phyloP scores from a whole-genome alignment of 2,113 vertebrate genomes.

The Psilopogon haemacephalus region DNA sequence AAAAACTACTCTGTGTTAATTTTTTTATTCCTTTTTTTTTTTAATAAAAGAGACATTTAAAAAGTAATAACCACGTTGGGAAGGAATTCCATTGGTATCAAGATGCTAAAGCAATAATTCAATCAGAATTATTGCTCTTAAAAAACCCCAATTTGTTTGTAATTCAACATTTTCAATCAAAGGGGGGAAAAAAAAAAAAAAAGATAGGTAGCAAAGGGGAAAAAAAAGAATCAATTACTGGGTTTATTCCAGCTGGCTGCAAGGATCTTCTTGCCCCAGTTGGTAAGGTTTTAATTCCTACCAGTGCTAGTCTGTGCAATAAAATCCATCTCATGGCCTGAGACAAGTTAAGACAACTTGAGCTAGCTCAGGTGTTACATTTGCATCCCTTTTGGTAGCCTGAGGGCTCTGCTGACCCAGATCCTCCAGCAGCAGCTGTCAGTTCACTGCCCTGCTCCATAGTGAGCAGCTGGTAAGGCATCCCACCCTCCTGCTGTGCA shows the following conservation, averaged over 20 bases:
- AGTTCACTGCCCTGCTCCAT: background rate
- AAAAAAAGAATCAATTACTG: background rate
- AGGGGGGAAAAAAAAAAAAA: background rate
- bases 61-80: background rate
- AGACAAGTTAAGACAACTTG: background rate
- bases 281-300: background rate
- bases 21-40: background rate
- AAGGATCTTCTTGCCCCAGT: background rate
- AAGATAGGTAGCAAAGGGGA: background rate
- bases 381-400: background rate
- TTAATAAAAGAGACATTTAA: background rate
- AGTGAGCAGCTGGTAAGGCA: background rate
- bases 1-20: background rate
- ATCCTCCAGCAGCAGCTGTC: background rate
- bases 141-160: background rate
- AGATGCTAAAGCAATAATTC: background rate
- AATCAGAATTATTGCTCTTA: background rate
- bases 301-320: background rate
- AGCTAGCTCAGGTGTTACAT: background rate
- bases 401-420: background rate
- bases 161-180: background rate
- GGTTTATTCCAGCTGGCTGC: background rate
- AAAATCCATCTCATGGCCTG: background rate
- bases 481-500: background rate
- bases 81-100: background rate